Percentiles rank a stretch among this genome's conserved stretches.
Conservation (phyloP, 2,797 vertebrate species). For the Macroramphosus scolopax region DNA sequence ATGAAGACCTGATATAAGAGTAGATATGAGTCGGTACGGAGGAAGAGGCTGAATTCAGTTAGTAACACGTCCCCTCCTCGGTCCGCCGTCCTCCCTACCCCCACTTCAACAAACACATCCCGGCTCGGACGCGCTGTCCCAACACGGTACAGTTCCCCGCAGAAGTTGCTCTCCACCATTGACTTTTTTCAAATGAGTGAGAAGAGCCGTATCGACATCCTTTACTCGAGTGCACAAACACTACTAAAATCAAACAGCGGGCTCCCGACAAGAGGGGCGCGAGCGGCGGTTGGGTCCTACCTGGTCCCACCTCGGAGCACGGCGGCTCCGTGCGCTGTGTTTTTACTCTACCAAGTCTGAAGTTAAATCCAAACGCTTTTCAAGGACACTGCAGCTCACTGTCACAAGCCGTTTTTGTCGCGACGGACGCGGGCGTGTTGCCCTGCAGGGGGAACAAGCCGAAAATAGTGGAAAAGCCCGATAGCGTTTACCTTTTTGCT, state of each 20-base stretch:
- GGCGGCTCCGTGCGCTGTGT: conserved; percentile 13
- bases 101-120: conserved; percentile 60
- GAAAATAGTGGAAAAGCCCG: conserved; percentile 7
- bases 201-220: conserved; percentile 52
- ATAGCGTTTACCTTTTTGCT: conserved; percentile 87
- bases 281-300: conserved; percentile 15
- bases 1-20: conserved; percentile 38
- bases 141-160: conserved; percentile 40
- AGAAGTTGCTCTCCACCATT: conserved; percentile 68
- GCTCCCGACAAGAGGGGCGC: conserved; percentile 43
- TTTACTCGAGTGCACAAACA: conserved; percentile 17
- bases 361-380: conserved; percentile 67
- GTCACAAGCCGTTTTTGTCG: conserved; percentile 55
- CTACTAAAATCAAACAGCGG: conserved; percentile 38
- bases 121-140: conserved; percentile 55
- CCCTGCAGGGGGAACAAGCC: conserved; percentile 36
- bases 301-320: conserved; percentile 16
- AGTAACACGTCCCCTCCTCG: conserved; percentile 14
- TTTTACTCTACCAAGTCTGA: conserved; percentile 44
- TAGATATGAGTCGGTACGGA: conserved; percentile 17
- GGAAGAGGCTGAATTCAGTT: conserved; percentile 33
- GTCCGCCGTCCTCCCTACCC: conserved; percentile 39
- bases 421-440: conserved; percentile 47
- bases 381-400: conserved; percentile 82
- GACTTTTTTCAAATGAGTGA: conserved; percentile 63